These are phyloP conservation scores for Planococcus citri DNA, from an alignment of 1,140 invertebrate species.

Conservation along the genomic window DNA sequence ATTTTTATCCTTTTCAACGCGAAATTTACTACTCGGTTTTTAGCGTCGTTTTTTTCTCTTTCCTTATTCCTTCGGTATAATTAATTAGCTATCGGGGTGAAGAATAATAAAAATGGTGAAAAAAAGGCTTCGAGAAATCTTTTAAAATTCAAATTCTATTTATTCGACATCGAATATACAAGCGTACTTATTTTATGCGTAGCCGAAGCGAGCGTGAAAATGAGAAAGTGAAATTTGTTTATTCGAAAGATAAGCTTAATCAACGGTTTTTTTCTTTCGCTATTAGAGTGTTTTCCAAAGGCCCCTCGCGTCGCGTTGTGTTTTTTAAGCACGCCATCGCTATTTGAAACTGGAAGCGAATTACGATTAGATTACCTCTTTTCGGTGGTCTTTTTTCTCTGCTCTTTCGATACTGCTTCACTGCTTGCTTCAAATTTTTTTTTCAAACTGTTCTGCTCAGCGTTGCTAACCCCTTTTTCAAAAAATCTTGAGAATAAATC, in stretches of 20 bases:
- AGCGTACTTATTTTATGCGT: too few relatives aligned
- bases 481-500: too few relatives aligned
- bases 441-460: too few relatives aligned
- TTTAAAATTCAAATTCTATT: neutral
- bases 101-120: too few relatives aligned
- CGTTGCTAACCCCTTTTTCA: too few relatives aligned
- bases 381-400: neutral
- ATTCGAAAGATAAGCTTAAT: slow-evolving; percentile 15
- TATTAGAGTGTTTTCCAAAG: neutral
- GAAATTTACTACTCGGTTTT: too few relatives aligned
- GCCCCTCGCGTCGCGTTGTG: neutral
- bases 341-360: neutral
- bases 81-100: too few relatives aligned
- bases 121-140: neutral
- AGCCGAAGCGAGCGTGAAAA: neutral
- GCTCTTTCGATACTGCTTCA: too few relatives aligned
- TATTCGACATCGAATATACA: neutral
- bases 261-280: neutral
- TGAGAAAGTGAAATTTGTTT: neutral
- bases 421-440: too few relatives aligned
- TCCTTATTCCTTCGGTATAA: too few relatives aligned
- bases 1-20: too few relatives aligned
- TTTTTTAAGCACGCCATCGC: neutral
- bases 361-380: neutral
- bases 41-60: too few relatives aligned